Evolutionary conservation across 23 tunicate species (phyloP).

Genomic region (Aplidium turbinatum): DNA sequence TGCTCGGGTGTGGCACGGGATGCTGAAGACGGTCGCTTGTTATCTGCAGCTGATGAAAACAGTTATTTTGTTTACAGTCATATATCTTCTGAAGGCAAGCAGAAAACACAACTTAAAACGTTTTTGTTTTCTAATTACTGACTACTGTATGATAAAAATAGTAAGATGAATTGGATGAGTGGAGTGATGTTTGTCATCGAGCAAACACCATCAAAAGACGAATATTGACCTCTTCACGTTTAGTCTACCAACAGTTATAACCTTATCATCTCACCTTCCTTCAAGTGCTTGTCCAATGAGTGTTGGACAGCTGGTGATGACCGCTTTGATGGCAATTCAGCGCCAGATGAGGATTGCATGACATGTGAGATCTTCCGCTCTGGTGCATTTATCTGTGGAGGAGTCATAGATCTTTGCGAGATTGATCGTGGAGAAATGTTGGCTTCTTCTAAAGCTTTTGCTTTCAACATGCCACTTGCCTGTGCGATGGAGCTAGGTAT

Average conservation of each 20-base stretch:
- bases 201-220: no score
- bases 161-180: no score
- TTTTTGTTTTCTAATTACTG: no score
- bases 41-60: constrained; percentile 1
- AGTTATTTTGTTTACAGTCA: no score
- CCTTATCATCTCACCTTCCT: constrained; percentile 13
- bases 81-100: no score
- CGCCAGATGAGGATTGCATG: constrained; percentile 6
- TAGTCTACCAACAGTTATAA: background rate
- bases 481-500: no score
- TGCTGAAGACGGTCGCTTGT: constrained; percentile 43
- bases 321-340: constrained; percentile 6
- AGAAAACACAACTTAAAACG: no score
- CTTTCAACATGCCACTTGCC: no score
- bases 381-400: constrained; percentile 14
- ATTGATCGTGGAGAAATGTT: constrained; percentile 25
- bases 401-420: constrained; percentile 21
- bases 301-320: constrained; percentile 22
- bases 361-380: constrained; percentile 26
- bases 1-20: constrained; percentile 42
- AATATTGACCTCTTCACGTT: background rate
- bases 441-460: constrained; percentile 11
- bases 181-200: no score
- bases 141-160: no score
- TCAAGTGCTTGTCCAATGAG: constrained; percentile 6